Percentiles rank a stretch among this genome's conserved stretches.
phyloP scores from a whole-genome alignment of 2,888 invertebrate species.

The Orchesellides sinensis region DNA sequence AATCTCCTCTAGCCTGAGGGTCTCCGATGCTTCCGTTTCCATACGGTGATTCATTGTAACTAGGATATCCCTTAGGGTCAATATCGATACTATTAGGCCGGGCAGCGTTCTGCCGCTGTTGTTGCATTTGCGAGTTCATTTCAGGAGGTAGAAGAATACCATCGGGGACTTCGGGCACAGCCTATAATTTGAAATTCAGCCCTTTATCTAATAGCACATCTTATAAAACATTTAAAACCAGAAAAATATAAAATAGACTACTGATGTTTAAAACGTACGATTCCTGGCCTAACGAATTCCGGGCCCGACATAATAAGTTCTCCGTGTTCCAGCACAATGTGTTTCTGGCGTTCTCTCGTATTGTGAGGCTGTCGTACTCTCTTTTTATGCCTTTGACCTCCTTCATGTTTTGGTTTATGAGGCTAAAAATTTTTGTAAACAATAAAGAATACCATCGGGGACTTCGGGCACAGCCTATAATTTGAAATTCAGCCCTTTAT shows the following conservation, averaged over 20 bases:
- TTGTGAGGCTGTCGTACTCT: slow-evolving; percentile 91
- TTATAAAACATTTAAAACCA: too few species aligned
- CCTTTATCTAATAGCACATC: too few species aligned
- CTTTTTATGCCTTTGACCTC: slow-evolving; percentile 85
- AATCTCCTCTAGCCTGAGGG: slow-evolving; percentile 69
- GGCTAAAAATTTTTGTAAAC: slow-evolving; percentile 77
- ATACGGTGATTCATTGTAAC: slow-evolving; percentile 68
- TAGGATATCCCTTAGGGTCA: slow-evolving; percentile 57
- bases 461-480: slow-evolving; percentile 67
- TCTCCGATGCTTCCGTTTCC: slow-evolving; percentile 69
- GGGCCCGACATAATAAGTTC: slow-evolving; percentile 85
- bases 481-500: not conserved
- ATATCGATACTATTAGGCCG: slow-evolving; percentile 93
- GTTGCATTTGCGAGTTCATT: slow-evolving; percentile 50
- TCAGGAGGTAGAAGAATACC: slow-evolving; percentile 68
- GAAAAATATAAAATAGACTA: too few species aligned
- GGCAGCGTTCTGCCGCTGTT: slow-evolving; percentile 75
- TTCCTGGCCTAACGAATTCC: slow-evolving; percentile 69
- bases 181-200: slow-evolving; percentile 28
- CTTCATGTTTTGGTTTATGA: slow-evolving; percentile 81
- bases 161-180: slow-evolving; percentile 69
- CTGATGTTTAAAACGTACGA: slow-evolving; percentile 56
- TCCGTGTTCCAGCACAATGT: slow-evolving; percentile 90
- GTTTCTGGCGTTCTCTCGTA: slow-evolving; percentile 90
- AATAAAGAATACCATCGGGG: slow-evolving; percentile 67